Evolutionary conservation across 2,888 invertebrate species (phyloP).

Genomic region (Halictus ligatus): DNA sequence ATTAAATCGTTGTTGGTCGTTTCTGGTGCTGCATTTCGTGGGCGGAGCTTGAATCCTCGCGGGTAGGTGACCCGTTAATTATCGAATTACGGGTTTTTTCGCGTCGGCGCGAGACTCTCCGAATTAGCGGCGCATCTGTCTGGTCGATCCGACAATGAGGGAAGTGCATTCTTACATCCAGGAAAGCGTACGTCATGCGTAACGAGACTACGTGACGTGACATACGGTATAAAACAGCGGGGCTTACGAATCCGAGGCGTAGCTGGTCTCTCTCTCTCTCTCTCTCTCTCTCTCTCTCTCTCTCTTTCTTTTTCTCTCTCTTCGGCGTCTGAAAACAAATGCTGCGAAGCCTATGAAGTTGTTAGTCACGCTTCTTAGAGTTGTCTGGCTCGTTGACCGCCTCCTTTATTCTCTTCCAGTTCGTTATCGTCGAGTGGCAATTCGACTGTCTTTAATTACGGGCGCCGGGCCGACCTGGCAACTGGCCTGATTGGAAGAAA

Average conservation of each 20-base stretch:
- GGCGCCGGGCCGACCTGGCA: constrained; percentile 61
- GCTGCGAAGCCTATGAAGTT: constrained; percentile 77
- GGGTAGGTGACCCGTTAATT: background rate
- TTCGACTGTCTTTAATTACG: constrained; percentile 74
- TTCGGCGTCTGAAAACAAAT: constrained; percentile 54
- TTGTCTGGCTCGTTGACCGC: constrained; percentile 59
- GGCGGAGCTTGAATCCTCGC: background rate
- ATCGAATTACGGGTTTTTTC: background rate
- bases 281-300: background rate
- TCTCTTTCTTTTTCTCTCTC: background rate
- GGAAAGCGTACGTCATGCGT: constrained; percentile 40
- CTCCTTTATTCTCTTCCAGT: constrained; percentile 44
- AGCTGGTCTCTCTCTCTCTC: background rate
- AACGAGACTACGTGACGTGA: constrained; percentile 40
- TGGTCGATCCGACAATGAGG: background rate
- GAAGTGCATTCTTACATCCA: constrained; percentile 25
- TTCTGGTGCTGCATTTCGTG: background rate
- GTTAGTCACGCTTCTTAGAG: constrained; percentile 79
- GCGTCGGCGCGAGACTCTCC: background rate
- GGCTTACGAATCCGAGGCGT: constrained; percentile 39
- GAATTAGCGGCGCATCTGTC: background rate
- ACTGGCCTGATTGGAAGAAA: constrained; percentile 67
- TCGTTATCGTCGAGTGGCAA: constrained; percentile 71
- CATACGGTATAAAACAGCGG: background rate
- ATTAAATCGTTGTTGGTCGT: too few species aligned